phyloP scores from a whole-genome alignment of 2,888 invertebrate species.

The Thumatha senex region DNA sequence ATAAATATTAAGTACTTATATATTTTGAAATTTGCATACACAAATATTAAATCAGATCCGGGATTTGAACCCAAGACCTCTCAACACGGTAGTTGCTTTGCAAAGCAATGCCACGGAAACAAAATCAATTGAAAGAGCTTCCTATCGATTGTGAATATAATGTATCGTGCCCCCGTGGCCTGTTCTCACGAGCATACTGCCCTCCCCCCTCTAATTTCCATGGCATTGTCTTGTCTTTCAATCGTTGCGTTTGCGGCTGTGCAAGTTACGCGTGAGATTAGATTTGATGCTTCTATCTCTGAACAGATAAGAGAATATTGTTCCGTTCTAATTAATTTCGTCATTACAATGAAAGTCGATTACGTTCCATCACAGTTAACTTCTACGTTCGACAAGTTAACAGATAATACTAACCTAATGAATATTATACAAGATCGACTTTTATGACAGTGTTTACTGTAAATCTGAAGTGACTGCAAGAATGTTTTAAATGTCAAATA shows the following conservation, averaged over 20 bases:
- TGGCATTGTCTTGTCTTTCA: conserved; percentile 45
- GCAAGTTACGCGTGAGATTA: conserved; percentile 40
- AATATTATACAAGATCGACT: too few species aligned
- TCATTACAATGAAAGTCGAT: conserved; percentile 38
- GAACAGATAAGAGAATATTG: conserved; percentile 39
- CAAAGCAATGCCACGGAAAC: too few species aligned
- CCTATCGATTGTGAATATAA: conserved; percentile 35
- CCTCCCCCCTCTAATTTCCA: conserved; percentile 20
- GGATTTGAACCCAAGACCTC: too few species aligned
- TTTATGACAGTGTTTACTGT: too few species aligned
- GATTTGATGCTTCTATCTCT: conserved; percentile 36
- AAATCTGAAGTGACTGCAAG: too few species aligned
- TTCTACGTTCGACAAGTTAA: too few species aligned
- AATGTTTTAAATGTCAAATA: too few species aligned
- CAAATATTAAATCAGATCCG: too few species aligned
- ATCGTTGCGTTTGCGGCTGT: conserved; percentile 32
- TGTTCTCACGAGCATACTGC: conserved; percentile 47
- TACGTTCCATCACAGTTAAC: background rate
- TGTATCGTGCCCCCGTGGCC: conserved; percentile 52
- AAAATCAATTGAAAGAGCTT: conserved; percentile 37
- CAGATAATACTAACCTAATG: too few species aligned
- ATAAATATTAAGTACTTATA: too few species aligned
- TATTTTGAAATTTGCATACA: too few species aligned
- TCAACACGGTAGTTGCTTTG: too few species aligned
- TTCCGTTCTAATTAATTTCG: conserved; percentile 45